Base-by-base conservation (phyloP, 2,888 invertebrate genomes). In the Polydrusus cervinus region DNA sequence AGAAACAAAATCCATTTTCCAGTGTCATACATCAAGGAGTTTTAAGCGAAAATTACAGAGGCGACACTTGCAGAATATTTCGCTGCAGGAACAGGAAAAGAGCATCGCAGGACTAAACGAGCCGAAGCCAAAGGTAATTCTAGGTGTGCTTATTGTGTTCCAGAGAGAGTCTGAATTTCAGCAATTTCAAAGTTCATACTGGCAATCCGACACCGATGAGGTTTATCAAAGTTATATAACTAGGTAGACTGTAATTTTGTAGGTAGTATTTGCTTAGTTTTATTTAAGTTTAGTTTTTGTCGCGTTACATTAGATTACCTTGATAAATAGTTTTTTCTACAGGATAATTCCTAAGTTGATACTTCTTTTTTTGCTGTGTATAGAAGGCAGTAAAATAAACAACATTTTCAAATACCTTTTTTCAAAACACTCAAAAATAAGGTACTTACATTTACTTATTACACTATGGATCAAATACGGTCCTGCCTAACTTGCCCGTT, bases 51-150 rank as follows among this genome's bases (percentile, higher is more conserved):
- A 73, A 73, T 73, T 67, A 62, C 67, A 60, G 25, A 25, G 18
- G 71, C 71, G 51, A 71, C 71, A 71, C 53, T 71, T 64, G 67
- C 66, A 67, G 61, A 61, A 67, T 62, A 67, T 73, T 67, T 60
- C 66, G 25, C 40, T 66, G 71, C 53, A 70, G 43, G 14, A 43
- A 13, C 47, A 20, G 51, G 8, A 51, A 20, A 8, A 51, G 10
- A 8, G 51, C 51, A 51, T 51, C n/a, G 25, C 20, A 18, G 14
- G 14, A 11, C 9, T 10, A 51, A 47, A 47, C 14, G 14, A 16
- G 47, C 47, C 16, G n/a, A 8, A n/a, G 34, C 34, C 3, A 14
- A 47, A 47, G 47, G 47, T 16, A 47, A 57, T 72, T 66, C 66
- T 45, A 72, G 72, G 60, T 64, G 55, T 43, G 57, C 62, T 65